phyloP scores from a whole-genome alignment of 2,888 invertebrate species.

The Helicoverpa assulta region DNA sequence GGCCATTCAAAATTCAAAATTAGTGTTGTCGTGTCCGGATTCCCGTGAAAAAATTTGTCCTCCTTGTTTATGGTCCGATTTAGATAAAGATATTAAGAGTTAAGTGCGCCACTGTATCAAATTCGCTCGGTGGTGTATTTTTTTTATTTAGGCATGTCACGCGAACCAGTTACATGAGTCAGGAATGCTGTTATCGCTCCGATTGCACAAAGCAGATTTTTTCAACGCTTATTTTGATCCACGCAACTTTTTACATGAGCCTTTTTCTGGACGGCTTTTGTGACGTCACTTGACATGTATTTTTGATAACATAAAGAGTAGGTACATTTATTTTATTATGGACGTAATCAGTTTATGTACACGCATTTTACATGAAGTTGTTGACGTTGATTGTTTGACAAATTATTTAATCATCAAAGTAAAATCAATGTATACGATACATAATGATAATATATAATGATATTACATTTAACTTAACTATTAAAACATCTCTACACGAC shows the following conservation, averaged over 20 bases:
- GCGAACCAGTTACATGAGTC: constrained; percentile 80
- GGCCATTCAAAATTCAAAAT: constrained; percentile 51
- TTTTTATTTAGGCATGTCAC: constrained; percentile 84
- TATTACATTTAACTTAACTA: constrained; percentile 10
- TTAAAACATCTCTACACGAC: constrained; percentile 24
- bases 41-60: constrained; percentile 73
- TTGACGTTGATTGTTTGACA: constrained; percentile 45
- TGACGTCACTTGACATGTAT: constrained; percentile 38
- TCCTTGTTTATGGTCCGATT: constrained; percentile 81
- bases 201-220: constrained; percentile 71
- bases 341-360: constrained; percentile 29
- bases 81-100: constrained; percentile 87
- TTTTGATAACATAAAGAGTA: constrained; percentile 12
- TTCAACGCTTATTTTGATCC: constrained; percentile 50
- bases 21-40: constrained; percentile 59
- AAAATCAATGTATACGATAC: too few relatives aligned
- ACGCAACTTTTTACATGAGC: constrained; percentile 47
- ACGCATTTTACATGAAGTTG: constrained; percentile 35
- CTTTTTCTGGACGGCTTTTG: constrained; percentile 24
- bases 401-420: constrained; percentile 43
- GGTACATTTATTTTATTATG: constrained; percentile 18
- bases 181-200: constrained; percentile 81
- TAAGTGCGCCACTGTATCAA: constrained; percentile 84
- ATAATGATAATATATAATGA: too few relatives aligned
- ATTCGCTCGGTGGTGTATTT: constrained; percentile 75